Conservation (phyloP, 1,140 invertebrate genomes). For the Caenorhabditis elegans region WBcel235 BX284604.4:9905501-9906000, state of each 20-base stretch:
- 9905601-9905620: slow-evolving; percentile 16
- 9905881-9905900: no score
- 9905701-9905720: slow-evolving; percentile 1
- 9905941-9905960: no score
- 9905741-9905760: neutral
- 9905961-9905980: no score
- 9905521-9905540: neutral
- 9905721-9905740: neutral
- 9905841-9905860: no score
- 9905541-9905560: neutral
- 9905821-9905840: no score
- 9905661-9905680: neutral
- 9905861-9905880: no score
- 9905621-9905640: slow-evolving; percentile 17
- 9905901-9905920: no score
- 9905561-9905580: neutral
- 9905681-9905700: neutral
- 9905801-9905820: neutral
- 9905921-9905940: no score
- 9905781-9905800: neutral
- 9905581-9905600: slow-evolving; percentile 1
- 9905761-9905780: neutral
- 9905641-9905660: neutral
- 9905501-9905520: neutral
- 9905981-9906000: no score